A percentile compares a stretch with the other conserved stretches of the same genome.
phyloP scores from a whole-genome alignment of 1,140 invertebrate genomes.

The Temnothorax longispinosus region DNA sequence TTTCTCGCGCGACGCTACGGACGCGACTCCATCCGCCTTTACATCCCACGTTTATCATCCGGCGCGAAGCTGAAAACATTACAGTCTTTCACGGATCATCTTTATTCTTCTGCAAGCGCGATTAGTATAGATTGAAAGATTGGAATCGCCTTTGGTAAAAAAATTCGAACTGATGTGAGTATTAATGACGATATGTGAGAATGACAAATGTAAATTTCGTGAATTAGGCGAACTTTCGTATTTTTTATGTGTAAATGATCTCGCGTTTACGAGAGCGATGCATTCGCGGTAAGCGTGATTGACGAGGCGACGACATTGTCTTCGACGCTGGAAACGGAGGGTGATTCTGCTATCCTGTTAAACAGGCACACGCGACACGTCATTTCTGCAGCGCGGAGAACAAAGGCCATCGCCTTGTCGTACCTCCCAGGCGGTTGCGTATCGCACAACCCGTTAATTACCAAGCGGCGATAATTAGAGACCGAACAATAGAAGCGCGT shows the following conservation, averaged over 20 bases:
- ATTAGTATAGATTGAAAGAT: background rate
- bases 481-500: slow-evolving; percentile 82
- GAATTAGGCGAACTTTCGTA: background rate
- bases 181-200: background rate
- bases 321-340: background rate
- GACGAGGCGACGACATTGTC: background rate
- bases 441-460: slow-evolving; percentile 27
- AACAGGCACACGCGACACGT: slow-evolving; percentile 76
- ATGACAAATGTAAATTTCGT: background rate
- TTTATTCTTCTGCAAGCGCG: background rate
- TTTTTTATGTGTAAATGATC: background rate
- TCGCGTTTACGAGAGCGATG: background rate
- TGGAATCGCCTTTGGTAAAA: background rate
- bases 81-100: background rate
- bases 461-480: slow-evolving; percentile 77
- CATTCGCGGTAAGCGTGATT: background rate
- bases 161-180: no score
- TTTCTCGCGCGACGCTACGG: background rate
- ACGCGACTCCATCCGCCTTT: background rate
- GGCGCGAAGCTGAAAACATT: background rate
- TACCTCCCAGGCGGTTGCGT: slow-evolving; percentile 31
- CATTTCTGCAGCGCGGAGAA: slow-evolving; percentile 75
- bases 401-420: slow-evolving; percentile 53
- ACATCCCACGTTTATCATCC: background rate
- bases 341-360: slow-evolving; percentile 75